phyloP scores from a whole-genome alignment of 2,797 vertebrate genomes.

The Danio aesculapii region DNA sequence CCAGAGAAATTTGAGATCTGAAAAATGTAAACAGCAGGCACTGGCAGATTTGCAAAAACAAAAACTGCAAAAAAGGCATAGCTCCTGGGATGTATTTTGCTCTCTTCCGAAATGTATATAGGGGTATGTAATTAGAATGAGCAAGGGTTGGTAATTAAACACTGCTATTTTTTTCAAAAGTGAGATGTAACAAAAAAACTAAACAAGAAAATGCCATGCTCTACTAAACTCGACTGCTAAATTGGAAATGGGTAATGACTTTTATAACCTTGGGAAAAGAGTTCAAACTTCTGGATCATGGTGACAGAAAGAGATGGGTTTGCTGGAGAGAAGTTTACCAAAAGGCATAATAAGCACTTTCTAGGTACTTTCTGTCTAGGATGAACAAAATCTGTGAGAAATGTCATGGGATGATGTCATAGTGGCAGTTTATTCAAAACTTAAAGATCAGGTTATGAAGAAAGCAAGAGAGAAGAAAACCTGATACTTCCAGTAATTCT shows the following conservation, averaged over 20 bases:
- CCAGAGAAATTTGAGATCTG: too few species aligned
- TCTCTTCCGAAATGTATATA: too few species aligned
- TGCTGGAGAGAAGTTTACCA: background rate
- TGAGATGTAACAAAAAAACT: too few species aligned
- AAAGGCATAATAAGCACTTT: background rate
- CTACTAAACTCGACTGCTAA: background rate
- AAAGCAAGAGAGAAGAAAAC: background rate
- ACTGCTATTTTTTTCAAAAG: too few species aligned
- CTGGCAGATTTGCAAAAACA: too few species aligned
- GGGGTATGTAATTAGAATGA: too few species aligned
- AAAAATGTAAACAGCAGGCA: too few species aligned
- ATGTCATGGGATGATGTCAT: background rate
- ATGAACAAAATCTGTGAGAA: background rate
- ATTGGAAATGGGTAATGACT: background rate
- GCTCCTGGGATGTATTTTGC: too few species aligned
- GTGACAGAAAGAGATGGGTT: slow-evolving; percentile 9
- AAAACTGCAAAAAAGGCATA: too few species aligned
- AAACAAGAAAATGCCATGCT: background rate
- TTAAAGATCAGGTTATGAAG: background rate
- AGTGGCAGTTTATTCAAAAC: background rate
- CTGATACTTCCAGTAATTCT: background rate
- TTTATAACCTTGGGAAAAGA: background rate
- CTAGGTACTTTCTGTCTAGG: background rate
- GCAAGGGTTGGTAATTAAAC: too few species aligned
- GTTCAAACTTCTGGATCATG: background rate